Evolutionary conservation across 2,888 invertebrate species (phyloP).

Genomic region (Rhagium mordax): DNA sequence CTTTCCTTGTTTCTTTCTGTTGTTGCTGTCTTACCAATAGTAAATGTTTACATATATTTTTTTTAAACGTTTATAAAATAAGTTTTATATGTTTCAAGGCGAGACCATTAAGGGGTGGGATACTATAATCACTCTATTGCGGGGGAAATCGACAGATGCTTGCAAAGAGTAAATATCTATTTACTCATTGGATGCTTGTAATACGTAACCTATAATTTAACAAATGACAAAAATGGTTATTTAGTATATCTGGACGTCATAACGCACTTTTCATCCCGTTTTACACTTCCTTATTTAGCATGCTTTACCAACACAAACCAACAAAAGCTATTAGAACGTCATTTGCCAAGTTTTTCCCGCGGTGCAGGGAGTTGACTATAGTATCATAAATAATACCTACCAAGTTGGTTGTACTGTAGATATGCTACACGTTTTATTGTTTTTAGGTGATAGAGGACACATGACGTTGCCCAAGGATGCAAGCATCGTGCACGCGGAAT

Average conservation of each 20-base stretch:
- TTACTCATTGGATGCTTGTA: too few species aligned
- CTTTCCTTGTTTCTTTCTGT: background rate
- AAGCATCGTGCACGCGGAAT: slow-evolving; percentile 94
- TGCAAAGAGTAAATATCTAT: too few species aligned
- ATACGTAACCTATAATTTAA: too few species aligned
- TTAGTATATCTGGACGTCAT: too few species aligned
- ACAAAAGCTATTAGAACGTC: background rate
- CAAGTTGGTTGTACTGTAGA: background rate
- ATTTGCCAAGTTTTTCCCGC: background rate
- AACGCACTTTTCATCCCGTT: background rate
- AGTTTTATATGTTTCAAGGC: background rate
- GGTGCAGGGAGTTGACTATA: background rate
- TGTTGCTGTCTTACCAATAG: background rate
- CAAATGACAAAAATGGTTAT: too few species aligned
- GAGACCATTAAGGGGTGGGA: background rate
- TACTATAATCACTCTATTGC: background rate
- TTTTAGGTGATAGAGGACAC: slow-evolving; percentile 80
- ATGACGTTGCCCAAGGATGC: slow-evolving; percentile 92
- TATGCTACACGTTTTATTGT: background rate
- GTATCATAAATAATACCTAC: background rate
- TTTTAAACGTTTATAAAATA: background rate
- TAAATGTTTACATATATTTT: background rate
- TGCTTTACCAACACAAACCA: background rate
- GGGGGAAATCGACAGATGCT: background rate
- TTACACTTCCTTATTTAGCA: background rate